Conservation (phyloP, 2,888 invertebrate genomes). For the Piscicola geometra region DNA sequence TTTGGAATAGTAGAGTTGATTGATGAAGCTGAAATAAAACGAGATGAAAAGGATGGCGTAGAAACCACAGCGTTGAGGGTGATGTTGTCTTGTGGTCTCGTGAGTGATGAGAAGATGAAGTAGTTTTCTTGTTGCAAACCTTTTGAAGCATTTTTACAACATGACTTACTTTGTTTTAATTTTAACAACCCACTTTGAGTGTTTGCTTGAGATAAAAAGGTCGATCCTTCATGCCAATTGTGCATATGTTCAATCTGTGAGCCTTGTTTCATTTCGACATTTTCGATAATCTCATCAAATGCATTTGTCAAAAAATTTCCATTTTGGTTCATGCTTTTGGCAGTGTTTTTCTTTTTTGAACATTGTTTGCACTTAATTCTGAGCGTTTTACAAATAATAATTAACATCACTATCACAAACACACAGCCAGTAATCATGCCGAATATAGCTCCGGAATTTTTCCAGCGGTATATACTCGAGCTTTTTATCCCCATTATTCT, state of each 20-base stretch:
- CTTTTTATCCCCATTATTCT: conserved; percentile 33
- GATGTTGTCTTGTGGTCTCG: neutral
- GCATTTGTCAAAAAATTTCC: neutral
- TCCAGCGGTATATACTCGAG: neutral
- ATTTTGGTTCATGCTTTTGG: neutral
- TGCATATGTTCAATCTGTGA: neutral
- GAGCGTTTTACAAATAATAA: neutral
- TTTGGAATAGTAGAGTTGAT: neutral
- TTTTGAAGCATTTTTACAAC: neutral
- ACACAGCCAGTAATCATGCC: neutral
- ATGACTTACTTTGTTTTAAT: neutral
- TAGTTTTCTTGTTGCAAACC: neutral
- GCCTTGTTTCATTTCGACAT: neutral
- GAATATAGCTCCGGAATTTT: neutral
- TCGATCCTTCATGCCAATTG: neutral
- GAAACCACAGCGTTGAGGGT: neutral
- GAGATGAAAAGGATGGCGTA: neutral
- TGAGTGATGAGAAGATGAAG: neutral
- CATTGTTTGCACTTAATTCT: neutral
- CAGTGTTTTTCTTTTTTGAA: neutral
- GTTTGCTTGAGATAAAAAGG: neutral
- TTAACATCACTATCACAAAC: neutral
- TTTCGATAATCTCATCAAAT: neutral
- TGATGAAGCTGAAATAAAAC: neutral
- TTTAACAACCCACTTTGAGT: neutral